Base-by-base conservation (phyloP, 1,140 invertebrate species). In the Tribolium madens region DNA sequence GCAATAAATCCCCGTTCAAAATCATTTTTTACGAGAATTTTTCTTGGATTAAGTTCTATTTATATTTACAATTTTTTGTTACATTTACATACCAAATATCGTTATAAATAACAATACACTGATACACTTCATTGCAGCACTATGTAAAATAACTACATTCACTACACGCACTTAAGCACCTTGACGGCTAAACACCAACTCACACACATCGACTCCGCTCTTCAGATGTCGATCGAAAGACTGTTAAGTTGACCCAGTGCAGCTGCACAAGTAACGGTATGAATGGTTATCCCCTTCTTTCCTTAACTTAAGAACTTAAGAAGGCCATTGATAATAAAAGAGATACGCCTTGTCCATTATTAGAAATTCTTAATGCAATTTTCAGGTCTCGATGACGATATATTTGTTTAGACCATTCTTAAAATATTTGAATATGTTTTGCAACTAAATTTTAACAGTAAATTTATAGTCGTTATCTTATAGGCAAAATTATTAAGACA, bases 201-300 rank as follows among this genome's bases (percentile, higher is more conserved):
- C 70, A 18, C 70, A 47, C 46, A 21, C 70, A 12, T 33, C 13
- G 31, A 50, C 47, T 52, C 18, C 10, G 18, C 70, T 52, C 21
- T 50, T 52, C 70, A 50, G 50, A 47, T 71, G 70, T 72, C 26
- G 50, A 72, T 47, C 26, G 42, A 46, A 72, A 72, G 70, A 72
- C 70, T 72, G 70, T 52, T 48, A 50, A 72, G 70, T 72, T 72
- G 70, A 72, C 70, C 70, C 70, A 72, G 70, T 71, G 33, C 47
- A 47, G 15, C 36, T 14, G 46, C 46, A 33, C 47, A 72, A 72
- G 70, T 72, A 72, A 72, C 70, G 70, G 70, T 72, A 72, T 72
- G 46, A 72, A 64, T 64, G 57, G 57, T 64, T 57, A 57, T 17
- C 18, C 52, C 52, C 52, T 69, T 13, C 47, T 17, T 72, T 33